Evolutionary conservation across 1,140 invertebrate species (phyloP).

Genomic region (Drosophila sechellia): DNA sequence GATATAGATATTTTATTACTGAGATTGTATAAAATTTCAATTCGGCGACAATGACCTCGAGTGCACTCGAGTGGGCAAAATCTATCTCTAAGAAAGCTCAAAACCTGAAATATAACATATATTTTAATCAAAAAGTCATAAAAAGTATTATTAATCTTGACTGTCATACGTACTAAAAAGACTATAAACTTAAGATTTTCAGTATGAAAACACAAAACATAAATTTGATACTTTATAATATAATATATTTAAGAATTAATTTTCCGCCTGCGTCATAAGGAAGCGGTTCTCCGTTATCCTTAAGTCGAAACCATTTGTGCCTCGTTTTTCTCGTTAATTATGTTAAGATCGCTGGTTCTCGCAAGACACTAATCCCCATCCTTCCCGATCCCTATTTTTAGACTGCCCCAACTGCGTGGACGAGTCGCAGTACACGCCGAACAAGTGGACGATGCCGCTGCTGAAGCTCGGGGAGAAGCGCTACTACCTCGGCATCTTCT

Average conservation of each 20-base stretch:
- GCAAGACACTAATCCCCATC: slow-evolving; percentile 1
- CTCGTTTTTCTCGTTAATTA: slow-evolving; percentile 12
- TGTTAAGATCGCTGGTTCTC: background rate
- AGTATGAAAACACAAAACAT: too few species aligned
- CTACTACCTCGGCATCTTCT: slow-evolving; percentile 95
- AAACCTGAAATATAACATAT: too few species aligned
- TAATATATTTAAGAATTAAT: background rate
- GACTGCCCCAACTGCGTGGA: slow-evolving; percentile 93
- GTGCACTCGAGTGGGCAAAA: background rate
- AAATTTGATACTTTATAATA: too few species aligned
- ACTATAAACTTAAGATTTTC: too few species aligned
- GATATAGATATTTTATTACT: background rate
- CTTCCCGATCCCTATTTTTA: slow-evolving; percentile 76
- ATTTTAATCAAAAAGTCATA: too few species aligned
- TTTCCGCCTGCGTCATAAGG: background rate
- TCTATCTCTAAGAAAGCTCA: background rate
- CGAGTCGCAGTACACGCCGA: slow-evolving; percentile 87
- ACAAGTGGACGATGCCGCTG: slow-evolving; percentile 94
- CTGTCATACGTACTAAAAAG: too few species aligned
- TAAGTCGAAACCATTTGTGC: background rate
- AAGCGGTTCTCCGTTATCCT: background rate
- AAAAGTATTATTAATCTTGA: too few species aligned
- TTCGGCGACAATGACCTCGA: background rate
- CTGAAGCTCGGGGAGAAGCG: slow-evolving; percentile 93
- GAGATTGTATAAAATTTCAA: background rate